Evolutionary conservation across 35 echinoderm and acorn worm genomes (phyloP).

Genomic region (Chiridota heheva): DNA sequence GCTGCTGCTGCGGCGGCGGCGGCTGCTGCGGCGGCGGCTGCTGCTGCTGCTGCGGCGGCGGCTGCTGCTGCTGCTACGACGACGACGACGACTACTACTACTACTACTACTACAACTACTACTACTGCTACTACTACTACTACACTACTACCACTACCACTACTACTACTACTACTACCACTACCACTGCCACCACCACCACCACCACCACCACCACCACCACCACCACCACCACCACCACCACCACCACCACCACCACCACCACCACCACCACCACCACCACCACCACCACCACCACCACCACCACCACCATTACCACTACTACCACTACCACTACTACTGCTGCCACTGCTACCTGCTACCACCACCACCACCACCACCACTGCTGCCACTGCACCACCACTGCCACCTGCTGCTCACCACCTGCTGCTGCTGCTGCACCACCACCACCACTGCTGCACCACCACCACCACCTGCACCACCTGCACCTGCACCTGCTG

Average conservation of each 20-base stretch:
- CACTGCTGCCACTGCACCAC: no score
- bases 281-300: slow-evolving; percentile 3
- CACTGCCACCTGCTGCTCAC: background rate
- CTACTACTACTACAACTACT: no score
- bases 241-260: slow-evolving; percentile 3
- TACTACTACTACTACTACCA: slow-evolving; percentile 4
- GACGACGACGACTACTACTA: no score
- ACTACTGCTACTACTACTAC: no score
- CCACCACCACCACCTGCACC: no score
- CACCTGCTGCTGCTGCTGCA: background rate
- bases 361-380: background rate
- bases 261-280: slow-evolving; percentile 3
- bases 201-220: slow-evolving; percentile 3
- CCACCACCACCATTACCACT: slow-evolving; percentile 3
- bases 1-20: no score
- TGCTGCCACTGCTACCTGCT: background rate
- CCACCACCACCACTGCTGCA: background rate
- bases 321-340: slow-evolving; percentile 4
- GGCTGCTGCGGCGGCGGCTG: no score
- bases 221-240: slow-evolving; percentile 3
- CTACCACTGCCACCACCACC: slow-evolving; percentile 3
- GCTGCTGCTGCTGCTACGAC: no score
- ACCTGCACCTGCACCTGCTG: no score
- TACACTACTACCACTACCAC: slow-evolving; percentile 4
- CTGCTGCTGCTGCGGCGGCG: no score